Conservation (phyloP, 2,888 invertebrate species). For the Melieria picta region DNA sequence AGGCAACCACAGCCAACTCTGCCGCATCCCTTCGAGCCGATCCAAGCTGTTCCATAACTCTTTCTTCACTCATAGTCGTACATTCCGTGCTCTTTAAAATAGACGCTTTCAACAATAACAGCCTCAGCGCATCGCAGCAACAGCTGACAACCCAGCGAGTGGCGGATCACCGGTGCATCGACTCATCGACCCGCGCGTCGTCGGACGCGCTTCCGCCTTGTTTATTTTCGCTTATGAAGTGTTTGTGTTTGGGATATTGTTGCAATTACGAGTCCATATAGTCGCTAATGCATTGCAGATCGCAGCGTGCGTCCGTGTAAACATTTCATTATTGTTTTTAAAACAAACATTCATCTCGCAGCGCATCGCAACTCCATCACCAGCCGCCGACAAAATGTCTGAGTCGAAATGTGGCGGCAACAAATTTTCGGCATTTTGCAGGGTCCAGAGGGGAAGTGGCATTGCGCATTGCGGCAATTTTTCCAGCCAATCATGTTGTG, state of each 20-base stretch:
- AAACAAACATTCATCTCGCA: slow-evolving; percentile 45
- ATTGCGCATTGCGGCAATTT: slow-evolving; percentile 10
- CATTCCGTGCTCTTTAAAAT: too few species aligned
- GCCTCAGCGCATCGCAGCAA: too few species aligned
- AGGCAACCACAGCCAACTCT: too few species aligned
- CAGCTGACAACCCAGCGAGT: too few species aligned
- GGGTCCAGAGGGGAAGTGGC: background rate
- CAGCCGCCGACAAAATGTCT: background rate
- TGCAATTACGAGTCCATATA: slow-evolving; percentile 45
- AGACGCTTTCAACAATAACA: too few species aligned
- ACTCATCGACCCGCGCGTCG: too few species aligned
- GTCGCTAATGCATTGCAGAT: slow-evolving; percentile 48
- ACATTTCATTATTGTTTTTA: slow-evolving; percentile 44
- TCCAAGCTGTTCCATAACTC: too few species aligned
- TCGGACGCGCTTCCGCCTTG: background rate
- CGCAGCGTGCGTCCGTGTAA: slow-evolving; percentile 46
- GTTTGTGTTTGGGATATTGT: slow-evolving; percentile 56
- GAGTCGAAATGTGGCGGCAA: background rate
- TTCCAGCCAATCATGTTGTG: slow-evolving; percentile 35
- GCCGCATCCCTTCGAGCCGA: too few species aligned
- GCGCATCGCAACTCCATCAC: slow-evolving; percentile 22
- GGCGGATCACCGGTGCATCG: too few species aligned
- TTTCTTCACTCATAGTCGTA: too few species aligned
- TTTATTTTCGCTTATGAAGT: slow-evolving; percentile 53
- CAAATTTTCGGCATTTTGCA: slow-evolving; percentile 6